A percentile compares a stretch with the other conserved stretches of the same genome.
These are phyloP conservation scores for Anabacerthia variegaticeps DNA, from an alignment of 2,797 vertebrate genomes.

Conservation along the genomic window DNA sequence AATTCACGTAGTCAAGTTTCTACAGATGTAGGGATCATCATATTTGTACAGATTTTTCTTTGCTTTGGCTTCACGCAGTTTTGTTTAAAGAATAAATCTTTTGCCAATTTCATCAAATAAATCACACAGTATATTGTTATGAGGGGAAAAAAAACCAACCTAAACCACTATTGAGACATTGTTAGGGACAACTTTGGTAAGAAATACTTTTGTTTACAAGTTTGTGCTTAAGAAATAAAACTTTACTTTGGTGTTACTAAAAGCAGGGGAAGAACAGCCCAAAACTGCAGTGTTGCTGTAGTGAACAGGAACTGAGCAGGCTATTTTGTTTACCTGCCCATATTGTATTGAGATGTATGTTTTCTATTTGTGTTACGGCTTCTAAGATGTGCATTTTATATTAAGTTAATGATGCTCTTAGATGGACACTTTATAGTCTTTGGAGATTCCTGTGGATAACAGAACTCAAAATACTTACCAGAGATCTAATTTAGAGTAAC, in stretches of 20 bases:
- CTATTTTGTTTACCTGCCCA: not conserved
- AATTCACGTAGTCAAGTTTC: not conserved
- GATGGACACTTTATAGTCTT: not conserved
- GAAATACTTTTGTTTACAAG: not conserved
- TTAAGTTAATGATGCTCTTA: not conserved
- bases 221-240: not conserved
- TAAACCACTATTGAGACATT: not conserved
- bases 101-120: not conserved
- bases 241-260: not conserved
- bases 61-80: not conserved
- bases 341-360: not conserved
- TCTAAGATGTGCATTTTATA: not conserved
- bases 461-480: not conserved
- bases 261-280: not conserved
- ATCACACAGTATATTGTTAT: not conserved
- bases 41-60: not conserved
- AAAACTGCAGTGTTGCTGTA: not conserved
- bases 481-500: not conserved
- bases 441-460: not conserved
- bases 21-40: not conserved
- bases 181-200: not conserved
- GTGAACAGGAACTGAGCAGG: not conserved
- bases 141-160: rapidly evolving
- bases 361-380: not conserved
- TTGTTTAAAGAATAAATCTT: not conserved